Conservation (phyloP, 2,113 vertebrate genomes). For the Picathartes gymnocephalus region DNA sequence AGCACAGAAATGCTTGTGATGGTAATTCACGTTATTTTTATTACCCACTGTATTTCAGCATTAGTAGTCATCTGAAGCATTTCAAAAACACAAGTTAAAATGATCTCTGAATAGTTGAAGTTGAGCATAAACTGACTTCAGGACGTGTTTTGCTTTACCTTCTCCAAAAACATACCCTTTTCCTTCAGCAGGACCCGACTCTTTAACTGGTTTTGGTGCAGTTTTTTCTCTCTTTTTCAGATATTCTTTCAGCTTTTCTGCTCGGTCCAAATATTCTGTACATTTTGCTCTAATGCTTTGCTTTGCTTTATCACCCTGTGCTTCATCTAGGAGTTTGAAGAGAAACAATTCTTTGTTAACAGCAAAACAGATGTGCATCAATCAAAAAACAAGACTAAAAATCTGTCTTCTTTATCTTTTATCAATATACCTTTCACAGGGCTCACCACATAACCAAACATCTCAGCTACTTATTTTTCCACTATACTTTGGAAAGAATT, state of each 20-base stretch:
- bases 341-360: conserved; percentile 3
- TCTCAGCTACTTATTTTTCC: not conserved
- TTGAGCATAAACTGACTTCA: not conserved
- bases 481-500: not conserved
- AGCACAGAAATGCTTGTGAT: not conserved
- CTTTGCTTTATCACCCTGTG: conserved; percentile 92
- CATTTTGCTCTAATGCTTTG: conserved; percentile 91
- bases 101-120: not conserved
- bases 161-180: conserved; percentile 83
- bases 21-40: not conserved
- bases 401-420: not conserved
- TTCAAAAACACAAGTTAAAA: not conserved
- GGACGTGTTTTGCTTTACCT: conserved; percentile 34
- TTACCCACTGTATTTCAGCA: not conserved
- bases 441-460: not conserved
- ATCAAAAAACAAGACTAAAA: not conserved
- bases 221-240: conserved; percentile 90
- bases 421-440: not conserved
- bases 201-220: conserved; percentile 89
- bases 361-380: not conserved
- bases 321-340: conserved; percentile 83
- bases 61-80: not conserved
- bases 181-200: conserved; percentile 80
- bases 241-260: conserved; percentile 93
- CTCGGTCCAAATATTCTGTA: conserved; percentile 91